These are phyloP conservation scores for Crypturellus tataupa DNA, from an alignment of 2,797 vertebrate species.

Conservation along the genomic window DNA sequence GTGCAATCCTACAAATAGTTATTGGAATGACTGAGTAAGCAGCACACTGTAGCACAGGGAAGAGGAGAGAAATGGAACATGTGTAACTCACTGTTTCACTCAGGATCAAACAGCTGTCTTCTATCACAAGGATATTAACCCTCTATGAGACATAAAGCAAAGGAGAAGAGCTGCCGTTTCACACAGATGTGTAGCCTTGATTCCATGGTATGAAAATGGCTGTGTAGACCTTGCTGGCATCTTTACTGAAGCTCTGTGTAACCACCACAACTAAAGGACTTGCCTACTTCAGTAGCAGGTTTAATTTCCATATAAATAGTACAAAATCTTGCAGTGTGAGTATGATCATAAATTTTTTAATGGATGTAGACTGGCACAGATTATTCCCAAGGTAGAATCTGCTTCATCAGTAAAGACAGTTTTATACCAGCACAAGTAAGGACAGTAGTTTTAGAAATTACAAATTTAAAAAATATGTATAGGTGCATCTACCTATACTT, in stretches of 20 bases:
- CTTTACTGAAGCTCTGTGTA: neutral
- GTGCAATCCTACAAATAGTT: neutral
- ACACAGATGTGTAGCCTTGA: neutral
- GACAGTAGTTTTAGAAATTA: neutral
- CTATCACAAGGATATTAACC: neutral
- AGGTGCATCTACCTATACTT: neutral
- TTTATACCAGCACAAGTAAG: neutral
- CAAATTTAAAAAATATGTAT: neutral
- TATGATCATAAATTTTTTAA: neutral
- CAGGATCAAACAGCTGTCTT: neutral
- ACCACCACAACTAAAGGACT: accelerated
- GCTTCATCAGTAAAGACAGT: neutral
- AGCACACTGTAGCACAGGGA: neutral
- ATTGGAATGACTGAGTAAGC: neutral
- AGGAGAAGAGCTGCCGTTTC: neutral
- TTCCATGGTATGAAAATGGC: neutral
- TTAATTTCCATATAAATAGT: neutral
- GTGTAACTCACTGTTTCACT: neutral
- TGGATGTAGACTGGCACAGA: neutral
- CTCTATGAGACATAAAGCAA: neutral
- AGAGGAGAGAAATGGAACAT: neutral
- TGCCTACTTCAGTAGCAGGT: neutral
- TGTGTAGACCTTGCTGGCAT: neutral
- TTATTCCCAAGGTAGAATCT: neutral
- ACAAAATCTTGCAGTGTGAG: neutral